These are phyloP conservation scores for Rhinopithecus roxellana DNA, from an alignment of 2,113 vertebrate genomes.

Conservation along the genomic window DNA sequence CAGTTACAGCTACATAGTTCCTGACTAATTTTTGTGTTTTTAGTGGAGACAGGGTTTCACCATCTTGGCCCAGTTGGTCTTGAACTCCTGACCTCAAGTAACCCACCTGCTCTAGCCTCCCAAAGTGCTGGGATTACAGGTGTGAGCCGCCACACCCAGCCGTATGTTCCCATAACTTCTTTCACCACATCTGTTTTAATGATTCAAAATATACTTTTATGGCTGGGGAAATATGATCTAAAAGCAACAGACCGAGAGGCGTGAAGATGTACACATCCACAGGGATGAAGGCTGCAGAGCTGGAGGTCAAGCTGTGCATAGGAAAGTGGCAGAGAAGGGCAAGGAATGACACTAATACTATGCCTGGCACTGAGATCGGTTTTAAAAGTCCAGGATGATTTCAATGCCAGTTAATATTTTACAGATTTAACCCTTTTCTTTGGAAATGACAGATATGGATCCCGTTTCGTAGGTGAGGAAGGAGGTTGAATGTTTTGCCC, in stretches of 20 bases:
- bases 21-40: no score
- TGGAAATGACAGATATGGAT: neutral
- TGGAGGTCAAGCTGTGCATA: accelerated
- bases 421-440: neutral
- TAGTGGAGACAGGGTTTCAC: no score
- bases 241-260: neutral
- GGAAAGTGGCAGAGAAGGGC: neutral
- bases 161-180: neutral
- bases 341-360: neutral
- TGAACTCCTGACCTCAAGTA: no score
- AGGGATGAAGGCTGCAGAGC: accelerated
- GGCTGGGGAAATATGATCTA: neutral
- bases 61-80: no score
- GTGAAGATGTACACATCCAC: accelerated
- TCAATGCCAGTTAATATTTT: neutral
- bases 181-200: neutral
- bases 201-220: neutral
- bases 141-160: no score
- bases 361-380: neutral
- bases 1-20: no score
- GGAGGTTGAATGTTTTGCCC: neutral
- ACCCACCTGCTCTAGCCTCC: no score
- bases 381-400: neutral
- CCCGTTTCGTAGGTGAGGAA: neutral
- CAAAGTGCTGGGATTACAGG: no score